Evolutionary conservation across 2,113 vertebrate species (phyloP).

Genomic region (Castor canadensis): DNA sequence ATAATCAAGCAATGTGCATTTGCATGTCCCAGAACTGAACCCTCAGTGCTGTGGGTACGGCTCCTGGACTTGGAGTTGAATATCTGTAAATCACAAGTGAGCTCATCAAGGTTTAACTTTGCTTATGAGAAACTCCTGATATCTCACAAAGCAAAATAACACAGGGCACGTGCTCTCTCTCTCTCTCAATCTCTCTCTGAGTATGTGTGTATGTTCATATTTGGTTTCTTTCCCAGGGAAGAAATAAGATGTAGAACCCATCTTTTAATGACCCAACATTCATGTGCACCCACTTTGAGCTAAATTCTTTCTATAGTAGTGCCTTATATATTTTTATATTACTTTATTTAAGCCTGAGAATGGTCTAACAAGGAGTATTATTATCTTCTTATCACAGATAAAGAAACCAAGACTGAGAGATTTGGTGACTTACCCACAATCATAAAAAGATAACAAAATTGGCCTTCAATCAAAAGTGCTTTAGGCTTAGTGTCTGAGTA

Average conservation of each 20-base stretch:
- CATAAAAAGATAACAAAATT: background rate
- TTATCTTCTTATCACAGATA: background rate
- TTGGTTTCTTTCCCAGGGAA: conserved; percentile 4
- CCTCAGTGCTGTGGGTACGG: background rate
- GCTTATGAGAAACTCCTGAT: background rate
- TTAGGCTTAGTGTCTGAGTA: background rate
- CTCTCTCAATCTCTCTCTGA: background rate
- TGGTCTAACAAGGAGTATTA: background rate
- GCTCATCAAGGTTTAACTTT: background rate
- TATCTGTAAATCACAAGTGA: background rate
- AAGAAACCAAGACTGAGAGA: background rate
- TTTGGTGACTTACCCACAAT: background rate
- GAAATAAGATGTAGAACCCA: background rate
- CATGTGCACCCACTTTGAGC: background rate
- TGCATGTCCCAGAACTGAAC: background rate
- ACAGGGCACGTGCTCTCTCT: fast-evolving
- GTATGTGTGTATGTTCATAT: background rate
- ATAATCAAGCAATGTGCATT: background rate
- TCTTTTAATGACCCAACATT: background rate
- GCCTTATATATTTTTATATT: background rate
- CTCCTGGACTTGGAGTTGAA: background rate
- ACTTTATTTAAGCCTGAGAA: background rate
- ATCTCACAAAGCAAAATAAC: background rate
- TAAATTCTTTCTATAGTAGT: background rate
- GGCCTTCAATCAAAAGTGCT: background rate